phyloP scores from a whole-genome alignment of 1,140 invertebrate species.

The Dryas iulia region DNA sequence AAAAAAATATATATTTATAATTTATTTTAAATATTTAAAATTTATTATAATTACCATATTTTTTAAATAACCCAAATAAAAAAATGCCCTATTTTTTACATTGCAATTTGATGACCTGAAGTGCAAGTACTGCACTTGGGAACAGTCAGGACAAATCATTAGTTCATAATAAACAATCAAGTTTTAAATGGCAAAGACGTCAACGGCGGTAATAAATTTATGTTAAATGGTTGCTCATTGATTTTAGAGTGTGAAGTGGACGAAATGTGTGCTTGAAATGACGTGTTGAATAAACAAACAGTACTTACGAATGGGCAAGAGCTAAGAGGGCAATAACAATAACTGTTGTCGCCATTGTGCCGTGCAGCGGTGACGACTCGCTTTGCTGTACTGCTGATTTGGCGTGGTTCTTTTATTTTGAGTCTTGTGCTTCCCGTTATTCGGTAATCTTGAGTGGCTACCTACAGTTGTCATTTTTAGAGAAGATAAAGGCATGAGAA shows the following conservation, averaged over 20 bases:
- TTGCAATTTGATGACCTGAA: too few relatives aligned
- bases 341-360: slow-evolving; percentile 48
- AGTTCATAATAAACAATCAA: background rate
- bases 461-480: slow-evolving; percentile 8
- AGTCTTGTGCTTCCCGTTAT: background rate
- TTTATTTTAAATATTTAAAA: too few relatives aligned
- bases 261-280: background rate
- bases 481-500: slow-evolving; percentile 16
- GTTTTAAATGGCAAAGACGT: background rate
- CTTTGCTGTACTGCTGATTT: slow-evolving; percentile 43
- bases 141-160: background rate
- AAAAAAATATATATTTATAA: too few relatives aligned
- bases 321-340: slow-evolving; percentile 51
- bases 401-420: slow-evolving; percentile 29
- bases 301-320: slow-evolving; percentile 58
- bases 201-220: background rate
- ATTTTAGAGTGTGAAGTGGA: background rate
- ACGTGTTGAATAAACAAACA: slow-evolving; percentile 27
- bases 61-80: too few relatives aligned
- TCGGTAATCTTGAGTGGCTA: slow-evolving; percentile 3
- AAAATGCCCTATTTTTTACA: too few relatives aligned
- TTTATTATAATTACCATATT: too few relatives aligned
- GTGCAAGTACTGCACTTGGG: too few relatives aligned
- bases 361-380: slow-evolving; percentile 43
- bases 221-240: background rate